Conservation (phyloP, 1,140 invertebrate genomes). For the Eumaeus atala region DNA sequence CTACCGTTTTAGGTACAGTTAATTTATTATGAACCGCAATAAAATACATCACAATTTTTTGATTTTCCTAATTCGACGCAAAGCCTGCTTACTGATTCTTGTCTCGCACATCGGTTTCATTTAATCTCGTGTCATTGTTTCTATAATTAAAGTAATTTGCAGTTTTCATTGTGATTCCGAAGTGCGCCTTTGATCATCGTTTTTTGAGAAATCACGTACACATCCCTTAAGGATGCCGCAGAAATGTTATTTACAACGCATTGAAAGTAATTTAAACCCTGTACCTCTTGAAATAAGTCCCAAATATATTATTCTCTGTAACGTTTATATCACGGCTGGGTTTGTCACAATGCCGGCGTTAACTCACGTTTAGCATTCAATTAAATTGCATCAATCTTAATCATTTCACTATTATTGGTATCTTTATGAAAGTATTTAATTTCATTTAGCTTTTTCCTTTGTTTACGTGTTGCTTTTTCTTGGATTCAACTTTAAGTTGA, state of each 20-base stretch:
- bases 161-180: slow-evolving; percentile 62
- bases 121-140: slow-evolving; percentile 58
- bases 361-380: slow-evolving; percentile 67
- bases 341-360: slow-evolving; percentile 43
- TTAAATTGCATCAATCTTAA: slow-evolving; percentile 65
- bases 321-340: slow-evolving; percentile 30
- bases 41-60: background rate
- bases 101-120: slow-evolving; percentile 46
- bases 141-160: slow-evolving; percentile 69
- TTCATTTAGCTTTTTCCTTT: slow-evolving; percentile 46
- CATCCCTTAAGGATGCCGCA: slow-evolving; percentile 9
- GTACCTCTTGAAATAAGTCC: slow-evolving; percentile 29
- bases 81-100: slow-evolving; percentile 42
- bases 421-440: slow-evolving; percentile 60
- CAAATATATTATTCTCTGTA: slow-evolving; percentile 26
- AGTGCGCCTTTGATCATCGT: slow-evolving; percentile 56
- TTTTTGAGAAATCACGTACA: slow-evolving; percentile 44
- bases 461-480: slow-evolving; percentile 40
- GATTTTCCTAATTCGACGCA: slow-evolving; percentile 3
- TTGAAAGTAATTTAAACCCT: slow-evolving; percentile 29
- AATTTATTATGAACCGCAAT: slow-evolving; percentile 15
- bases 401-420: slow-evolving; percentile 59
- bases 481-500: slow-evolving; percentile 12
- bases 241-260: slow-evolving; percentile 7
- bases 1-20: background rate